Base-by-base conservation (phyloP, 2,797 vertebrate species). In the Diglossa cyanea region DNA sequence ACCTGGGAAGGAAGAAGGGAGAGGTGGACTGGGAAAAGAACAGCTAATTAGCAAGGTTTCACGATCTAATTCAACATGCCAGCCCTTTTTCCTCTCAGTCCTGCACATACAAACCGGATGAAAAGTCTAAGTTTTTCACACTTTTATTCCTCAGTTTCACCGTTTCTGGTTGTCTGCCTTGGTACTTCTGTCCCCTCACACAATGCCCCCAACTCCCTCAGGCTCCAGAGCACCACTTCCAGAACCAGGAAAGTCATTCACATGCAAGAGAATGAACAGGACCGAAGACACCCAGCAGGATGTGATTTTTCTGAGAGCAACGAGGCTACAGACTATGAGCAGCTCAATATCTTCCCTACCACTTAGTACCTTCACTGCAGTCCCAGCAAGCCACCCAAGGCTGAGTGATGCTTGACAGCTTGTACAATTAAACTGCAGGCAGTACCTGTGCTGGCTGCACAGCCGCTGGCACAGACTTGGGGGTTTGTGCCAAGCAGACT, bases 1-100 rank as follows among this genome's bases (percentile, higher is more conserved):
- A 65, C 40, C 37, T 92, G 54, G 44, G 74, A 92, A 87, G 39
- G n/a, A 88, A 90, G 70, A 62, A 86, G 16, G 10, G 31, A 92
- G 35, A 88, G 37, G 55, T 45, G 21, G 48, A 57, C 8, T 24
- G 50, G 42, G 74, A 80, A 90, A 76, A 35, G 31, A 53, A 82
- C n/a, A 79, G 76, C 51, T 82, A 78, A 93, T 86, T 71, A 79
- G 39, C 0, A 0, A 92, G 17, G 48, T 87, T 89, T 90, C 74
- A 79, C 1, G 1, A 74, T 55, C 31, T 53, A 62, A 73, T 62
- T 77, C 48, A 88, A 78, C 39, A 67, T 30, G 24, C 44, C 76
- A 89, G 62, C 40, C 44, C 42, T 62, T 67, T 94, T 87, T 58
- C 89, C n/a, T 85, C 65, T n/a, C 61, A 82, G 78, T 55, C 74